Evolutionary conservation across 2,888 invertebrate species (phyloP).

Genomic region (Pristionchus japonicus): DNA sequence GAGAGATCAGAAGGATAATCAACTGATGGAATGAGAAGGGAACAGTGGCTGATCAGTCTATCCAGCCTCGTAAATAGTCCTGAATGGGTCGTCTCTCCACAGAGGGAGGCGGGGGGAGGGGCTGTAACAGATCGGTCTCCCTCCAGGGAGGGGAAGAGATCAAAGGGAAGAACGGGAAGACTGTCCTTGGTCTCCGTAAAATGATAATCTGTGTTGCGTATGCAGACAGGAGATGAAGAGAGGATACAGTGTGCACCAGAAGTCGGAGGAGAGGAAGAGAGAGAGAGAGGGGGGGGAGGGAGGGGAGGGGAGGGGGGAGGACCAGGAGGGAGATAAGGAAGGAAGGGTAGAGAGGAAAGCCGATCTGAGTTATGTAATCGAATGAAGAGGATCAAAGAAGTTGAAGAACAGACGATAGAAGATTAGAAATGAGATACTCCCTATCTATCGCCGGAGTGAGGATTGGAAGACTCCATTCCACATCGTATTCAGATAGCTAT

Average conservation of each 20-base stretch:
- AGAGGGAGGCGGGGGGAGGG: background rate
- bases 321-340: background rate
- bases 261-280: background rate
- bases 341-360: background rate
- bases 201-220: constrained; percentile 48
- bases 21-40: background rate
- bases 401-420: background rate
- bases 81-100: background rate
- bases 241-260: constrained; percentile 6
- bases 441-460: background rate
- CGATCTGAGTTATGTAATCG: constrained; percentile 16
- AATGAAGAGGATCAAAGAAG: constrained; percentile 13
- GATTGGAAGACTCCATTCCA: background rate
- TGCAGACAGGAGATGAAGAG: background rate
- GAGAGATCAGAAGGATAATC: background rate
- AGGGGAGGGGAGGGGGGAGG: background rate
- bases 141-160: background rate
- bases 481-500: background rate
- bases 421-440: background rate
- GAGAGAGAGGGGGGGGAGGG: background rate
- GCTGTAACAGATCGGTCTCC: constrained; percentile 2
- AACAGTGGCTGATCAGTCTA: background rate
- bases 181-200: constrained; percentile 45
- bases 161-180: background rate
- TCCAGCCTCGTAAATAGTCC: background rate